Base-by-base conservation (phyloP, 2,888 invertebrate genomes). In the Tetranychus truncatus region DNA sequence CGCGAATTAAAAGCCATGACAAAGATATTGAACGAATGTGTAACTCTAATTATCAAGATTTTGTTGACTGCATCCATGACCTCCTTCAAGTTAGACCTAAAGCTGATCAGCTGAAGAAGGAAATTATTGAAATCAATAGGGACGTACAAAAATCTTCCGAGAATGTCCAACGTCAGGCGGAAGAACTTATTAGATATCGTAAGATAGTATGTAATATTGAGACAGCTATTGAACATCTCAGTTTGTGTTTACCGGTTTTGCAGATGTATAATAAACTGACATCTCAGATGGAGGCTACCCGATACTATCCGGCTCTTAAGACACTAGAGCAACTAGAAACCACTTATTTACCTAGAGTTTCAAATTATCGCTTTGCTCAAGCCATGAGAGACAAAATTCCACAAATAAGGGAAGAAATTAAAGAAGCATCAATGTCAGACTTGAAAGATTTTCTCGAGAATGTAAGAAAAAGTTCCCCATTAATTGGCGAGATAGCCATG, bases 11-110 rank as follows among this genome's bases (percentile, higher is more conserved):
- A 80, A 90, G 90, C 79, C 96, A 97, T 85, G 97, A 99, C 83
- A 91, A 91, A 82, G 97, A 97, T 82, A 99, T 99, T 81, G 96
- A 99, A 83, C 88, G 93, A 79, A 89, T 99, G 84, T 99, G 97
- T 82, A 96, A 95, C 84, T 90, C 91, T 81, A 96, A 96, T 82
- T 97, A 97, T 82, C 95, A 97, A 72, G 73, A 44, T 24, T 99
- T 99, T 83, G 96, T 99, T 79, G 97, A 99, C 82, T 95, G 97
- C 0, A 94, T 99, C 78, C 87, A 93, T 79, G 96, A 97, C 83
- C 84, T 99, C 75, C 84, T 96, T 73, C 91, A 93, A 87, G 95
- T 99, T 69, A 86, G 92, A 76, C 89, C 91, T 1, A 93, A 95
- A 83, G 94, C 94, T 2, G 91, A 93, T 80, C 90, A 91, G 81